Evolutionary conservation across 1,140 invertebrate genomes (phyloP), one percentile per base, ranked within the genome.

Genomic region (Ostrea denselamellosa): DNA sequence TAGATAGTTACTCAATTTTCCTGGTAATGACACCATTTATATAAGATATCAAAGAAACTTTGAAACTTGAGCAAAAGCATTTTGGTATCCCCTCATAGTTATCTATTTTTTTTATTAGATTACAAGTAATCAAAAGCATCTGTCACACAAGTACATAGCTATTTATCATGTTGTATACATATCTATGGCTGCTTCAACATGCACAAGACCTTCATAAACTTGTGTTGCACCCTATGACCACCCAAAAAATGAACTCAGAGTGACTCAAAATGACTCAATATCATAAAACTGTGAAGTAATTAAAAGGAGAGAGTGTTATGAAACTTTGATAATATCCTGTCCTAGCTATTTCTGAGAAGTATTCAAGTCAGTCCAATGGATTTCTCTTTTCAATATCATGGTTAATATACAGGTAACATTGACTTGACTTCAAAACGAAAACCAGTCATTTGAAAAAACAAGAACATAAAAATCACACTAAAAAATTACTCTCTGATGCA

Each of bases 331-430:
- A 77, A 77, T 77, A 77, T 77, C 68, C 68, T 77, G 22, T 77
- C 22, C 25, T 34, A 28, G 25, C 28, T 77, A 25, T 77, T 77
- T 25, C 8, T 14, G 28, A 28, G 12, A 62, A 62, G 56, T 62
- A 62, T 62, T 56, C 54, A 56, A 62, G 56, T 17, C 56, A 62
- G 14, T 77, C 22, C 68, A 25, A 17, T 77, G 68, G 28, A 77
- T 77, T 77, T 77, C 28, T 25, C 68, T 25, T 10, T 77, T 77
- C 68, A 77, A 34, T 77, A 25, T 34, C 68, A 25, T 34, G 25
- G 25, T 77, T 77, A 77, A 25, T 28, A 77, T 77, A 77, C 68
- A 77, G 68, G 68, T 77, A 77, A 77, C 68, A 77, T 44, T 77
- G 28, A 77, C 25, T 28, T 4, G 25, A 25, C 68, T 77, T 77